Evolutionary conservation across 2,888 invertebrate genomes (phyloP).

Genomic region (Agrotis ipsilon): DNA sequence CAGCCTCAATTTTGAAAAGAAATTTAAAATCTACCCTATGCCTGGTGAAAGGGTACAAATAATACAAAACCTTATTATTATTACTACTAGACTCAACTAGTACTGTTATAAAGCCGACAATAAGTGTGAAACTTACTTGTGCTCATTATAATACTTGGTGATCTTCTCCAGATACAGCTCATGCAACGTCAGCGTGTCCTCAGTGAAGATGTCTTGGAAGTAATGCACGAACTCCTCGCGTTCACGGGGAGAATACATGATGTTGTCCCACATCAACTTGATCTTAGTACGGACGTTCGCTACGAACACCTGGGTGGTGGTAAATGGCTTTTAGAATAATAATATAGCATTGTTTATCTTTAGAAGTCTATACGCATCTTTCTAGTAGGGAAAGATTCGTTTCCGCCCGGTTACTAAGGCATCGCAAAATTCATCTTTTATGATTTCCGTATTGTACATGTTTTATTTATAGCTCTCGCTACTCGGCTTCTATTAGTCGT

Average conservation of each 20-base stretch:
- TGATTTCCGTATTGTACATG: no score
- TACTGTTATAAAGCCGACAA: background rate
- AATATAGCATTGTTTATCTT: background rate
- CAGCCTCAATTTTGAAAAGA: no score
- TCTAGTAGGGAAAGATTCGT: background rate
- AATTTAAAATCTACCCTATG: no score
- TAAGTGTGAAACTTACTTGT: conserved; percentile 88
- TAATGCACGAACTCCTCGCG: conserved; percentile 92
- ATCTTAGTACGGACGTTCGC: conserved; percentile 94
- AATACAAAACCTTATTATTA: no score
- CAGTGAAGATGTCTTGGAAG: conserved; percentile 93
- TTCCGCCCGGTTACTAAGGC: background rate
- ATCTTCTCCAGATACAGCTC: conserved; percentile 95
- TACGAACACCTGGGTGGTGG: conserved; percentile 88
- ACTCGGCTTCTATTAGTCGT: no score
- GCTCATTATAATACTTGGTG: conserved; percentile 92
- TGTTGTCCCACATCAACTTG: conserved; percentile 94
- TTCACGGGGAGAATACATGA: conserved; percentile 93
- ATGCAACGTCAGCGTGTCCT: conserved; percentile 95
- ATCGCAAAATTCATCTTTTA: no score
- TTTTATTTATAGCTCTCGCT: no score
- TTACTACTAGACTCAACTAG: no score
- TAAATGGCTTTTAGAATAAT: conserved; percentile 9
- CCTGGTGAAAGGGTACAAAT: no score
- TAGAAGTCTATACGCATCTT: background rate